phyloP scores from a whole-genome alignment of 2,797 vertebrate species.

The Coendou prehensilis region DNA sequence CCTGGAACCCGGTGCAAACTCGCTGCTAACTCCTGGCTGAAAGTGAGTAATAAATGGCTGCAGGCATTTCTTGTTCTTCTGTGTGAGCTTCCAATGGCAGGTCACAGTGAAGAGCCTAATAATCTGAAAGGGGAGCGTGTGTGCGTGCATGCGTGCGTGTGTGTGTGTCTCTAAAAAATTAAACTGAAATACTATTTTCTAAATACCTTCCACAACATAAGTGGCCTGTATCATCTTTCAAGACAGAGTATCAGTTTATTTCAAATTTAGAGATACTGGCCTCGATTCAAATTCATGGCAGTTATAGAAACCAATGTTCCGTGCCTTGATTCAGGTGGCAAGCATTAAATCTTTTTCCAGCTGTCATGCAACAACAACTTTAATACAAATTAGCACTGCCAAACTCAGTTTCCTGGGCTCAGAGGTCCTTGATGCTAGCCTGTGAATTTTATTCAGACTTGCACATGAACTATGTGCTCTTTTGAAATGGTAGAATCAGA shows the following conservation, averaged over 20 bases:
- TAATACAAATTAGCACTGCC: slow-evolving; percentile 93
- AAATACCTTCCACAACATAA: slow-evolving; percentile 90
- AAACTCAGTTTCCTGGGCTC: slow-evolving; percentile 91
- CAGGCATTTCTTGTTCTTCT: slow-evolving; percentile 76
- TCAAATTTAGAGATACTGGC: slow-evolving; percentile 93
- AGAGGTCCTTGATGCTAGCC: slow-evolving; percentile 91
- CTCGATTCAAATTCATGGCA: slow-evolving; percentile 93
- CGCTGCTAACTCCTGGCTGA: slow-evolving; percentile 80
- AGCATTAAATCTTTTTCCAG: slow-evolving; percentile 93
- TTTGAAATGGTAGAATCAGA: slow-evolving; percentile 87
- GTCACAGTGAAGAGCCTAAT: slow-evolving; percentile 74
- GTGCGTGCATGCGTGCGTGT: neutral
- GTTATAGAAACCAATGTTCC: slow-evolving; percentile 93
- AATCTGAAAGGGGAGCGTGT: slow-evolving; percentile 82
- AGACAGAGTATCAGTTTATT: slow-evolving; percentile 92
- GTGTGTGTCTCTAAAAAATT: slow-evolving; percentile 83
- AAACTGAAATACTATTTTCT: slow-evolving; percentile 90
- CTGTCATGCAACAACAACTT: slow-evolving; percentile 94
- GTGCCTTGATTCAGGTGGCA: slow-evolving; percentile 93
- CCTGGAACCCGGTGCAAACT: slow-evolving; percentile 81
- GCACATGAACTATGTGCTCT: slow-evolving; percentile 86
- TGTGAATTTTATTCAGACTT: slow-evolving; percentile 91
- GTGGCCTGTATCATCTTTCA: slow-evolving; percentile 90
- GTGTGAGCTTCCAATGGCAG: slow-evolving; percentile 74
- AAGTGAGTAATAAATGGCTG: slow-evolving; percentile 84